phyloP scores from a whole-genome alignment of 2,888 invertebrate genomes.

The Papilio demoleus region DNA sequence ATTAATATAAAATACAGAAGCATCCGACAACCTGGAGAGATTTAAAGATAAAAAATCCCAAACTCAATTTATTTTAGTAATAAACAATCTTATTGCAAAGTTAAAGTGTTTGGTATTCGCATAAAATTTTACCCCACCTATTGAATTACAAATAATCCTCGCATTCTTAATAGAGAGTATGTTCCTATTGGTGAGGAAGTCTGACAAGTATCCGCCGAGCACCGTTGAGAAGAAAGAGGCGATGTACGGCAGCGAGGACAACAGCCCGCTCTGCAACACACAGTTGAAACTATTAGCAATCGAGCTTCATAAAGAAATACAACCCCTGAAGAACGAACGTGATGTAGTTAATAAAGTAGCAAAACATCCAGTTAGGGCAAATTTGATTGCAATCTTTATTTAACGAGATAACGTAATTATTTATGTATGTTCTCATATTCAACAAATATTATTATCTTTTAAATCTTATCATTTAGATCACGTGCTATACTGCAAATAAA shows the following conservation, averaged over 20 bases:
- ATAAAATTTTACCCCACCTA: conserved; percentile 60
- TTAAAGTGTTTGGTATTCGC: no score
- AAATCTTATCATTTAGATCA: background rate
- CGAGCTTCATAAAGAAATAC: background rate
- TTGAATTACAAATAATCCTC: conserved; percentile 75
- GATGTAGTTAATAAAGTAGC: background rate
- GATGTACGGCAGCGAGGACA: conserved; percentile 85
- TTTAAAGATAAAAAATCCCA: no score
- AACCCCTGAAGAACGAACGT: background rate
- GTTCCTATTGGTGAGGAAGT: conserved; percentile 67
- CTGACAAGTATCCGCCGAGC: conserved; percentile 83
- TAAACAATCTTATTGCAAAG: no score
- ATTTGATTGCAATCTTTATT: background rate
- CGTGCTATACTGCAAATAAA: background rate
- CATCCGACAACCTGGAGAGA: background rate
- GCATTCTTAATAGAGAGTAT: conserved; percentile 55
- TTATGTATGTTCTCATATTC: background rate
- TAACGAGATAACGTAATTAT: background rate
- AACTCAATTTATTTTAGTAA: no score
- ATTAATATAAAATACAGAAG: background rate
- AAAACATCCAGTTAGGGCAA: background rate
- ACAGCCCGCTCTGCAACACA: conserved; percentile 78
- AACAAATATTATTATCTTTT: background rate
- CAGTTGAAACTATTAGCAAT: background rate
- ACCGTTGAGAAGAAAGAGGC: conserved; percentile 79